Evolutionary conservation across 2,113 vertebrate species (phyloP).

Genomic region (Chaetura pelagica): DNA sequence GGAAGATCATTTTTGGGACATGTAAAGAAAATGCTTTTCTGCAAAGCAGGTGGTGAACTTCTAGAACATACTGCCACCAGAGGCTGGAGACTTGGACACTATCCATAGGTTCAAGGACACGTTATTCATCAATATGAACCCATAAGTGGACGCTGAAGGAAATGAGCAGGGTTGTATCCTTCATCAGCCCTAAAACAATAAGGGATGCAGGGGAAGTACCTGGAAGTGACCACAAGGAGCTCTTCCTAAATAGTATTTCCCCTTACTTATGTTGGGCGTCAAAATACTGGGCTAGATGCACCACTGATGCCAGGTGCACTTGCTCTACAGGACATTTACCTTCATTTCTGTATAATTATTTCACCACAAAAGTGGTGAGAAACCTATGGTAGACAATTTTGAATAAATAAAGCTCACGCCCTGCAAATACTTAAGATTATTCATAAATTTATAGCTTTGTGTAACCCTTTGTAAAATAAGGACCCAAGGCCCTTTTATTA

Average conservation of each 20-base stretch:
- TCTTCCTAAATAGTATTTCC: neutral
- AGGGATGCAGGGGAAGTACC: neutral
- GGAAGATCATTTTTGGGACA: neutral
- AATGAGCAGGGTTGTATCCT: neutral
- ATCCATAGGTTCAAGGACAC: fast-evolving
- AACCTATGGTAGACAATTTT: neutral
- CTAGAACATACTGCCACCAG: neutral
- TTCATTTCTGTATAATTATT: neutral
- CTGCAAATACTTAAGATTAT: neutral
- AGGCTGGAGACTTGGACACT: neutral
- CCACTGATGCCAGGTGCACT: neutral
- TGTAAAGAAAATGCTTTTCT: neutral
- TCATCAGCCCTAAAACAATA: neutral
- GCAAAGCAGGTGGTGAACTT: neutral
- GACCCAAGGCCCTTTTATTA: neutral
- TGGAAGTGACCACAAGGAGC: neutral
- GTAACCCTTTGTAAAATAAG: neutral
- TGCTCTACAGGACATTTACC: neutral
- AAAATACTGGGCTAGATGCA: neutral
- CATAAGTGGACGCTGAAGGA: neutral
- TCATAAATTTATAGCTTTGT: neutral
- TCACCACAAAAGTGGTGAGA: neutral
- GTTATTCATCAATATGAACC: neutral
- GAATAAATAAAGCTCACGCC: neutral
- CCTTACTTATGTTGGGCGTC: neutral